These are phyloP conservation scores for Aptenodytes forsteri DNA, from an alignment of 2,113 vertebrate genomes.

Conservation along the genomic window DNA sequence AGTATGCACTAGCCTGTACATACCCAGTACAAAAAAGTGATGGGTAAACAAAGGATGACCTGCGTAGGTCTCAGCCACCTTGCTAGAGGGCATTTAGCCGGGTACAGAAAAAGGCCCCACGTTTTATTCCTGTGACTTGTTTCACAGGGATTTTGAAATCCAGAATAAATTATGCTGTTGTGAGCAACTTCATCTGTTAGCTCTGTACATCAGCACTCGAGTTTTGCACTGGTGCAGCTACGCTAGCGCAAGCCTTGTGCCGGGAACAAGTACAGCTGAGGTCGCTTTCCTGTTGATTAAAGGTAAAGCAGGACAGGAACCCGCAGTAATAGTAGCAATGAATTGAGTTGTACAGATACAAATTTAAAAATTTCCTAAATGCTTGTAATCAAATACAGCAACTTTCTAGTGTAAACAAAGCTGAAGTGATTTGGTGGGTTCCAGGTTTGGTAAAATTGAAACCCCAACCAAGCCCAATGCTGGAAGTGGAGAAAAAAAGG, in stretches of 20 bases:
- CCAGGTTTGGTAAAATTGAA: background rate
- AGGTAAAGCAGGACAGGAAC: background rate
- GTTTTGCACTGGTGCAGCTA: background rate
- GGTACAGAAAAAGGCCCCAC: background rate
- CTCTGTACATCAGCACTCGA: rapidly evolving
- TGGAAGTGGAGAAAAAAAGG: rapidly evolving
- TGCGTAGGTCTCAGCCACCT: background rate
- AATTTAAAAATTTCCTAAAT: background rate
- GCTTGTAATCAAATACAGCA: background rate
- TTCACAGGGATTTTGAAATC: background rate
- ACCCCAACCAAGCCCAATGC: background rate
- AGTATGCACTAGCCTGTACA: background rate
- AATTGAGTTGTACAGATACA: background rate
- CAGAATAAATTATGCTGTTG: background rate
- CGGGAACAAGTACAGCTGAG: background rate
- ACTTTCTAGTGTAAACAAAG: background rate
- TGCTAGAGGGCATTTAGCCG: background rate
- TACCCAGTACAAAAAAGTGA: background rate
- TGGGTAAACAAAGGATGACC: background rate
- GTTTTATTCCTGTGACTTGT: rapidly evolving
- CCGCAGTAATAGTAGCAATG: background rate
- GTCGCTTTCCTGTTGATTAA: rapidly evolving
- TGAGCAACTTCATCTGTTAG: background rate
- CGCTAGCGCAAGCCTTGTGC: background rate
- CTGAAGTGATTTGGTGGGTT: background rate